Evolutionary conservation across 2,888 invertebrate genomes (phyloP).

Genomic region (Clepsis dumicolana): DNA sequence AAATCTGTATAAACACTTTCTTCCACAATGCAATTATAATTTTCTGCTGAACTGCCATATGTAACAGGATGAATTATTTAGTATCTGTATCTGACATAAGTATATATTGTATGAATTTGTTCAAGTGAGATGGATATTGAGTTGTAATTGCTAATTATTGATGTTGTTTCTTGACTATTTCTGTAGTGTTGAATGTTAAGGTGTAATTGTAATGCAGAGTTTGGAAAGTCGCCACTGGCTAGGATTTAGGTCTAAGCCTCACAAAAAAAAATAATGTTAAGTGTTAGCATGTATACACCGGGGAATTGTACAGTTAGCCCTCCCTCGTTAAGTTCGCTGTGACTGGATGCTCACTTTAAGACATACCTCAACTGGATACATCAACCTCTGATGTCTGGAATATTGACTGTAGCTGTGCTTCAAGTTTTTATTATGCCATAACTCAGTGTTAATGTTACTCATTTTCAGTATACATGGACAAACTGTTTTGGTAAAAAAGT

Average conservation of each 20-base stretch:
- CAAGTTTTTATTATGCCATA: slow-evolving; percentile 46
- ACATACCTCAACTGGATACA: slow-evolving; percentile 77
- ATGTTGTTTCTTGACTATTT: slow-evolving; percentile 50
- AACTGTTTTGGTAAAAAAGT: slow-evolving; percentile 77
- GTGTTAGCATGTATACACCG: slow-evolving; percentile 85
- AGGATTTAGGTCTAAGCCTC: slow-evolving; percentile 82
- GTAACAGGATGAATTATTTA: slow-evolving; percentile 30
- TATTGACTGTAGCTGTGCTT: slow-evolving; percentile 76
- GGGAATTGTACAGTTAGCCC: slow-evolving; percentile 87
- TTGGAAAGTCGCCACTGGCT: slow-evolving; percentile 84
- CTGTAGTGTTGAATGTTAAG: slow-evolving; percentile 63
- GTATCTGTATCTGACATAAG: slow-evolving; percentile 26
- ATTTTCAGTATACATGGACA: slow-evolving; percentile 62
- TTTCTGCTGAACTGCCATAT: slow-evolving; percentile 27
- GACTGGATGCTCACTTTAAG: slow-evolving; percentile 81
- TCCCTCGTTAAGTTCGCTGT: slow-evolving; percentile 86
- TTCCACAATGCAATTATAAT: slow-evolving; percentile 46
- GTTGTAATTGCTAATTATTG: slow-evolving; percentile 37
- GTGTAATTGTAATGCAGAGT: slow-evolving; percentile 72
- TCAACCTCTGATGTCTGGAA: slow-evolving; percentile 77
- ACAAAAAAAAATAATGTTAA: slow-evolving; percentile 81
- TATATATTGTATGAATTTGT: slow-evolving; percentile 26
- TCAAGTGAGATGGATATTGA: slow-evolving; percentile 21
- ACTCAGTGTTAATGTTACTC: slow-evolving; percentile 48
- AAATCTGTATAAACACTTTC: slow-evolving; percentile 67